Conservation (phyloP, 1,140 invertebrate species). For the Oreohelix idahoensis region DNA sequence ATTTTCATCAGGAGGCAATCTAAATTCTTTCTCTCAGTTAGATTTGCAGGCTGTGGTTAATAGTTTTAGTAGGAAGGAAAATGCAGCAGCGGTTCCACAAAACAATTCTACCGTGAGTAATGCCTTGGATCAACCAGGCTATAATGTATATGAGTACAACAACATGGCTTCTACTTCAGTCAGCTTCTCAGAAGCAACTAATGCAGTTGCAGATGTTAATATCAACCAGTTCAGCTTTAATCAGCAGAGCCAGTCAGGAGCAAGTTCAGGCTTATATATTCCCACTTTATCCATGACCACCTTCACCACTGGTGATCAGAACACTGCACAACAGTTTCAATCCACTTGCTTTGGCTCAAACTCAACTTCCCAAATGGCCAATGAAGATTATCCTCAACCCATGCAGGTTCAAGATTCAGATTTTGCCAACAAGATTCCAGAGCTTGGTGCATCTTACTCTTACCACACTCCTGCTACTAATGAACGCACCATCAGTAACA, state of each 20-base stretch:
- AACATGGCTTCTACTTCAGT: neutral
- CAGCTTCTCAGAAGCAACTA: neutral
- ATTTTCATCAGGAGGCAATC: neutral
- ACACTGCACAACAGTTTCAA: neutral
- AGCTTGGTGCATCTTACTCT: neutral
- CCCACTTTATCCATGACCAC: neutral
- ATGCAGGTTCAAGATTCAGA: slow-evolving; percentile 32
- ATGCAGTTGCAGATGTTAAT: neutral
- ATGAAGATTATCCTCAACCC: slow-evolving; percentile 27
- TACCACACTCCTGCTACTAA: neutral
- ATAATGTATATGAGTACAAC: neutral
- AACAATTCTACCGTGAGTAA: neutral
- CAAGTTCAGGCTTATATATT: no score
- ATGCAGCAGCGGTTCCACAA: neutral
- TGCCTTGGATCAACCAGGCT: neutral
- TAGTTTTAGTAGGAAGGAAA: neutral
- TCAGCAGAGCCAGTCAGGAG: neutral
- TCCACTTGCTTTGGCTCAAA: neutral
- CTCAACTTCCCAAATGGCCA: neutral
- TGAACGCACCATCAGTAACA: neutral
- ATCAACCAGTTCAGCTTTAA: neutral
- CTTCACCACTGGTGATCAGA: neutral
- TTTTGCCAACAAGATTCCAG: neutral
- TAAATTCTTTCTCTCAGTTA: neutral
- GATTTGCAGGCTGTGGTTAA: slow-evolving; percentile 7